A percentile compares a stretch with the other conserved stretches of the same genome.
Evolutionary conservation across 2,888 invertebrate species (phyloP).

Genomic region (Hypolimnas misippus): DNA sequence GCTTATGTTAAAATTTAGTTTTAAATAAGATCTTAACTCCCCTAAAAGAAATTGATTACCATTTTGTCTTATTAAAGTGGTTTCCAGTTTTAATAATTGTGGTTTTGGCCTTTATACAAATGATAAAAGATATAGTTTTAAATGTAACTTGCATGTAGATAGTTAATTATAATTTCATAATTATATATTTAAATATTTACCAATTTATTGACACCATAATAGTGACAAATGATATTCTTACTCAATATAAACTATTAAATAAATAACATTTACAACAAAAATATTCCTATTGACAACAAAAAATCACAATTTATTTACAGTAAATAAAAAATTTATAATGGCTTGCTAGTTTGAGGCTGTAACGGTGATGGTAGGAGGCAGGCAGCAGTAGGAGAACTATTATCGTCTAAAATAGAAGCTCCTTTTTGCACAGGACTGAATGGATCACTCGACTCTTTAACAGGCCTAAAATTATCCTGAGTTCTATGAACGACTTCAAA

Average conservation of each 20-base stretch:
- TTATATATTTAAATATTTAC: neutral
- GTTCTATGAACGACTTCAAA: slow-evolving; percentile 66
- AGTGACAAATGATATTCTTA: neutral
- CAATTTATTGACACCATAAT: neutral
- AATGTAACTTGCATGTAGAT: neutral
- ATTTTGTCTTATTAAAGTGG: neutral
- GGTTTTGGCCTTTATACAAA: neutral
- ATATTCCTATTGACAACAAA: neutral
- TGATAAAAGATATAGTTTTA: neutral
- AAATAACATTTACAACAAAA: slow-evolving; percentile 8
- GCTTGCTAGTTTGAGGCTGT: slow-evolving; percentile 75
- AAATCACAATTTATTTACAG: slow-evolving; percentile 1
- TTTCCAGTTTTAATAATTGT: neutral
- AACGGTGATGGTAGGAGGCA: slow-evolving; percentile 84
- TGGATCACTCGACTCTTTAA: slow-evolving; percentile 40
- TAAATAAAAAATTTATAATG: slow-evolving; percentile 5
- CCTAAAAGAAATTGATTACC: neutral
- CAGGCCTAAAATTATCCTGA: slow-evolving; percentile 1
- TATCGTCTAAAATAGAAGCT: slow-evolving; percentile 70
- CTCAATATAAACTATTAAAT: neutral
- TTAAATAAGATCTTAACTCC: too few species aligned
- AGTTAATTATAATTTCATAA: neutral
- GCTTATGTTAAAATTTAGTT: too few species aligned
- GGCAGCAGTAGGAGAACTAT: slow-evolving; percentile 71
- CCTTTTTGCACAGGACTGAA: slow-evolving; percentile 49